Evolutionary conservation across 2,888 invertebrate species (phyloP), one percentile per base, ranked within the genome.

Genomic region (Calameuta idolon): DNA sequence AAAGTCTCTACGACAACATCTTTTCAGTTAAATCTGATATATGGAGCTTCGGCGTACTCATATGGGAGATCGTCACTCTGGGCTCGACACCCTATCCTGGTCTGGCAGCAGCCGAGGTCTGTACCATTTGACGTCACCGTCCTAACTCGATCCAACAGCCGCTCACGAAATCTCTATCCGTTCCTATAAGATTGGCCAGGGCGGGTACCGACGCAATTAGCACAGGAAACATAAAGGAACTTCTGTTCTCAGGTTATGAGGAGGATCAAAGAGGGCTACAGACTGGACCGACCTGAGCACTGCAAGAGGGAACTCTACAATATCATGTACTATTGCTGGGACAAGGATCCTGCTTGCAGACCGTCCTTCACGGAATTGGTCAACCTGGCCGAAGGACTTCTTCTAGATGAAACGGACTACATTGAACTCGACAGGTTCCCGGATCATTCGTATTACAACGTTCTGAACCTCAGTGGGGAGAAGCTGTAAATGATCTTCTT

Each of bases 321-420:
- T 87, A 96, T 98, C 77, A 98, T 98, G 98, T 97, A 96, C 90
- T 97, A 98, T 90, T 98, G 98, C 91, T 98, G 98, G 98, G 96
- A 97, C 82, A 95, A 96, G 23, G 96, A 97, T 86, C 94, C 97
- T 0, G 94, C 95, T n/a, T 94, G 96, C 81, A 92, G 98, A 79
- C 98, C 98, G 0, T 94, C 95, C 74, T 98, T 98, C 92, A 93
- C 93, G 1, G 97, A 98, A 91, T 94, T 98, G 33, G 95, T 97
- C 3, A 93, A 94, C 77, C 94, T 97, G 90, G 92, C 98, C 75
- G 98, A 98, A 90, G 95, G 96, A 82, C 93, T 98, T 31, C 92
- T 98, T 77, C 94, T 97, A 87, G 96, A 96, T 73, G 98, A 98
- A 92, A 97, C 97, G 85, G 98, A 98, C 91, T 98, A 98, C 88